phyloP scores from a whole-genome alignment of 1,140 invertebrate species.

The Homalodisca vitripennis region DNA sequence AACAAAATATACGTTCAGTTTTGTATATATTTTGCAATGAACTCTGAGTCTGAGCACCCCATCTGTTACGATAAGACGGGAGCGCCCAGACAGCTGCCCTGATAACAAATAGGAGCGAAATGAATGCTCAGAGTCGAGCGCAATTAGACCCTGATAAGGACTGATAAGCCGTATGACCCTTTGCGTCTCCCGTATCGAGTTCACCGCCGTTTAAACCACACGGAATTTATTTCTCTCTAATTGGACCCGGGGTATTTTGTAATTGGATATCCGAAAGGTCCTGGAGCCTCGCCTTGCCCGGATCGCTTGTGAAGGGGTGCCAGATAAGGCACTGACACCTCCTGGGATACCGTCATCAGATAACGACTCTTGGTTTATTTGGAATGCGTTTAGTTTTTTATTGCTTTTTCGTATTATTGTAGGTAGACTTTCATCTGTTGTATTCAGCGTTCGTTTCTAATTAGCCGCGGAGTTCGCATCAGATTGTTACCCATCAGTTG shows the following conservation, averaged over 20 bases:
- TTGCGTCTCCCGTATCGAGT: background rate
- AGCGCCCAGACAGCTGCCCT: background rate
- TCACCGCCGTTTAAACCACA: background rate
- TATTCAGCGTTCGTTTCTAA: conserved; percentile 9
- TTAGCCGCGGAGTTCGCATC: no score
- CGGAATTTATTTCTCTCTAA: conserved; percentile 6
- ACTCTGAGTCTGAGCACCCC: background rate
- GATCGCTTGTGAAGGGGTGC: background rate
- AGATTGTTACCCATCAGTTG: no score
- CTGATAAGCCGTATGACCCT: conserved; percentile 5
- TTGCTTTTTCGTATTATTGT: conserved; percentile 14
- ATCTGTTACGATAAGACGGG: background rate
- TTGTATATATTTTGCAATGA: no score
- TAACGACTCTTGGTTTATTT: conserved; percentile 7
- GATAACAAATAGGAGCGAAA: background rate
- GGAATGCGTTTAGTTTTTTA: conserved; percentile 12
- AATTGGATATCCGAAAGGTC: conserved; percentile 11
- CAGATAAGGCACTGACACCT: background rate
- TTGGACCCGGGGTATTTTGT: conserved; percentile 19
- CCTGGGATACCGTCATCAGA: background rate
- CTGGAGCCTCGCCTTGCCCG: background rate
- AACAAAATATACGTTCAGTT: no score
- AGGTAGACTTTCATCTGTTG: background rate
- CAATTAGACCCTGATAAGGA: background rate
- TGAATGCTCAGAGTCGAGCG: background rate